These are phyloP conservation scores for Pheosia tremula DNA, from an alignment of 2,888 invertebrate genomes.

Conservation along the genomic window DNA sequence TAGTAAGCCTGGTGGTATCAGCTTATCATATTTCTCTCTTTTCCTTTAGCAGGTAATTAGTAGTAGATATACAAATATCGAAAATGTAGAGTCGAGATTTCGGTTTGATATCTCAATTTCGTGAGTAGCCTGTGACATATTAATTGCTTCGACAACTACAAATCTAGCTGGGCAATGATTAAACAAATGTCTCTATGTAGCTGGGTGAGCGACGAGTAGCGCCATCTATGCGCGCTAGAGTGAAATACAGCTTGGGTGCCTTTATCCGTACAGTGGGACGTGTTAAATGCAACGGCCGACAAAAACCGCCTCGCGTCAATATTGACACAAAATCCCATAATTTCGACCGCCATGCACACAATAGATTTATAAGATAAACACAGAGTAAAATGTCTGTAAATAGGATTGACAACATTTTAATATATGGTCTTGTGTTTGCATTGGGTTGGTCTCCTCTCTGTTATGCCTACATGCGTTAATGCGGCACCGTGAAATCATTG, in stretches of 20 bases:
- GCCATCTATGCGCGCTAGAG: conserved; percentile 59
- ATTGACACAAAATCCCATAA: conserved; percentile 82
- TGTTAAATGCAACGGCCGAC: conserved; percentile 80
- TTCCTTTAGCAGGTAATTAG: no score
- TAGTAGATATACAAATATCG: no score
- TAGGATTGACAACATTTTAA: conserved; percentile 84
- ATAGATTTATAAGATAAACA: conserved; percentile 84
- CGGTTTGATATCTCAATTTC: no score
- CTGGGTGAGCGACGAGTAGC: conserved; percentile 31
- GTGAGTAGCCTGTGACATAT: no score
- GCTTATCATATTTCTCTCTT: no score
- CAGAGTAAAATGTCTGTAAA: conserved; percentile 83
- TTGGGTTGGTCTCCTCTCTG: conserved; percentile 75
- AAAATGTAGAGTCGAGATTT: no score
- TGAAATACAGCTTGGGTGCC: conserved; percentile 43
- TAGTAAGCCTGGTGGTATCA: no score
- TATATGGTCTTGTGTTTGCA: conserved; percentile 80
- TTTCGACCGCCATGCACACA: conserved; percentile 81
- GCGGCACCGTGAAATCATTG: conserved; percentile 83
- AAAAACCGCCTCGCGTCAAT: conserved; percentile 73
- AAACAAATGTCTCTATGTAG: no score
- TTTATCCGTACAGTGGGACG: conserved; percentile 65
- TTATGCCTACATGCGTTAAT: conserved; percentile 83
- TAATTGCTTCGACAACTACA: no score
- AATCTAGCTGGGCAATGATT: no score